These are phyloP conservation scores for Acanthoscelides obtectus DNA, from an alignment of 2,888 invertebrate species.

Conservation along the genomic window DNA sequence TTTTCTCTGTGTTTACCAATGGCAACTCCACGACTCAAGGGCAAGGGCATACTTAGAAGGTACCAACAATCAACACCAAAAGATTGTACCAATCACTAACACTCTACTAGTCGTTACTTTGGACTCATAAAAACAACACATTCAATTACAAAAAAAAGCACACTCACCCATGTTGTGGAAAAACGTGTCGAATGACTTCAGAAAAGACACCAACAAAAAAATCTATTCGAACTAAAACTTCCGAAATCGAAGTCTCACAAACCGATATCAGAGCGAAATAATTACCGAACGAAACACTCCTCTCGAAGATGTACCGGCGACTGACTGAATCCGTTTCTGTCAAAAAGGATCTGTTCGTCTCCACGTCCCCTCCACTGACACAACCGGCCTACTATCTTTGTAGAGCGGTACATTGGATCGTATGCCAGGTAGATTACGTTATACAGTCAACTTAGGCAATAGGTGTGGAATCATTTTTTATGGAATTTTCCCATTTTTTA, in stretches of 20 bases:
- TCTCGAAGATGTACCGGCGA: neutral
- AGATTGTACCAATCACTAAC: too few species aligned
- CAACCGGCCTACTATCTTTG: neutral
- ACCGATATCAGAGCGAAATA: neutral
- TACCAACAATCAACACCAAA: too few species aligned
- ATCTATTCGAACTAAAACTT: neutral
- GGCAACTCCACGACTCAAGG: too few species aligned
- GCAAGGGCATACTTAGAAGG: too few species aligned
- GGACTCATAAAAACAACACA: too few species aligned
- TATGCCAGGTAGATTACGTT: neutral
- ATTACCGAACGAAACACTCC: neutral
- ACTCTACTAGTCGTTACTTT: too few species aligned
- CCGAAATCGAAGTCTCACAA: neutral
- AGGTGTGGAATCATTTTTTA: too few species aligned
- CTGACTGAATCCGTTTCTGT: neutral
- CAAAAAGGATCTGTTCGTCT: neutral
- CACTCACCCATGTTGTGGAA: neutral
- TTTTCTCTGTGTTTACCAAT: too few species aligned
- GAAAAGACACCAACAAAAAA: neutral
- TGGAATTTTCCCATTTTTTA: too few species aligned
- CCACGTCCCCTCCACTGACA: neutral
- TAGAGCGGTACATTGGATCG: neutral
- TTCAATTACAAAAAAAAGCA: too few species aligned
- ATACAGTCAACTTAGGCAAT: too few species aligned
- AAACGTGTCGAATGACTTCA: neutral